Evolutionary conservation across 2,888 invertebrate genomes (phyloP), one percentile per base, ranked within the genome.

Genomic region (Mesorhabditis sp.): DNA sequence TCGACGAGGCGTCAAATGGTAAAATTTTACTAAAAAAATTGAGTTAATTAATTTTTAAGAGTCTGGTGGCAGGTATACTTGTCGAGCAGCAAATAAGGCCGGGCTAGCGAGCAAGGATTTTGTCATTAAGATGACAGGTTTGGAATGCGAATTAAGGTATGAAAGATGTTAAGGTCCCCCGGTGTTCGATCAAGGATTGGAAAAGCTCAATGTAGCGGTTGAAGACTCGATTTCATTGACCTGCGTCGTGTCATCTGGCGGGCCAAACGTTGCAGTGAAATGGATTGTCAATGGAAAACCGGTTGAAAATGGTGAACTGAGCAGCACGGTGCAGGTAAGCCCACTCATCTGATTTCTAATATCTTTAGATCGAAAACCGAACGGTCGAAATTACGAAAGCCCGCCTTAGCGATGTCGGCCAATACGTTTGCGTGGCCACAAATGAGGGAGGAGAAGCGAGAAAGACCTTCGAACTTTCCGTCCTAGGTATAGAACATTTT

Each of bases 391-490:
- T 86, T 45, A 75, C 74, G 4, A 75, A 79, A 50, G 80, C 80
- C 4, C 76, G 79, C 5, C 64, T 82, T 45, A 75, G 70, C n/a
- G 90, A 90, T 83, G 88, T 89, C 61, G 91, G 90, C 0, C 86
- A 88, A 41, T 91, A 90, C 79, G 62, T 73, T 4, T 91, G 91
- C 80, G 78, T 87, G 6, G 90, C 89, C 4, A 85, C 80, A 64
- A 91, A 90, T 79, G 84, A 87, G 45, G 89, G 88, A 79, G 90
- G 90, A 3, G 88, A 87, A 45, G 86, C 83, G 13, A 83, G 86
- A 6, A 89, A 89, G 74, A 86, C 87, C 44, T 90, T 90, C 74
- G 86, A 87, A 45, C 78, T 91, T 0, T 87, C 88, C 62, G 89
- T 91, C 0, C 85, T 90, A 69, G 90, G 91, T 90, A 82, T 82